Evolutionary conservation across 1,140 invertebrate species (phyloP), one percentile per base, ranked within the genome.

Genomic region (Rhyzopertha dominica): DNA sequence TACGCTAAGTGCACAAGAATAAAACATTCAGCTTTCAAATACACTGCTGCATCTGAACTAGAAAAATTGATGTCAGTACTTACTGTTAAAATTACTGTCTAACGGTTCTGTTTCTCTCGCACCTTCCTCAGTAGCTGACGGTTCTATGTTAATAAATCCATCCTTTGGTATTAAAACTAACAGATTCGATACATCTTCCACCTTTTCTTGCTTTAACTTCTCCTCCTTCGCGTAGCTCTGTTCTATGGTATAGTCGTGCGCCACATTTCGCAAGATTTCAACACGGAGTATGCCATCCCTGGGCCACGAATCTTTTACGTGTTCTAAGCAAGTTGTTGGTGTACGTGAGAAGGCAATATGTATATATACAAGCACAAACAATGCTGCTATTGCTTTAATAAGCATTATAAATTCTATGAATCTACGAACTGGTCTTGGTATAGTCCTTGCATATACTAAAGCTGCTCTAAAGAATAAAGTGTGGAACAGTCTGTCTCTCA

Each of bases 401-500:
- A 98, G 76, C 51, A 95, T 77, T 44, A 91, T 72, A 73, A 91
- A 95, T 74, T 98, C 95, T 60, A 98, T 80, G 54, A 92, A 78
- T 65, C 91, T 74, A 63, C 94, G 74, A 18, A 94, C 72, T 38
- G 87, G 81, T 61, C 82, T 81, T 30, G 93, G 92, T 73, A 96
- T 88, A 42, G 85, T 82, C 61, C 85, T 75, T 10, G 90, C 90
- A 73, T 98, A 98, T 23, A 84, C 80, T 56, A 97, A 69, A 10
- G 95, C 86, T 53, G 87, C 81, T 65, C 90, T 86, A 59, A 95
- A 90, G 67, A 98, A 96, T 47, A 98, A 71, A 18, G 92, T 90
- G 70, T 96, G 90, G 64, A 98, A 98, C n/a, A 97, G 73, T 51
- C 93, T 78, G 62, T 98, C 92, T 58, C 93, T 73, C 41, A 95